Evolutionary conservation across 1,140 invertebrate species (phyloP).

Genomic region (Aphelenchoides avenae): DNA sequence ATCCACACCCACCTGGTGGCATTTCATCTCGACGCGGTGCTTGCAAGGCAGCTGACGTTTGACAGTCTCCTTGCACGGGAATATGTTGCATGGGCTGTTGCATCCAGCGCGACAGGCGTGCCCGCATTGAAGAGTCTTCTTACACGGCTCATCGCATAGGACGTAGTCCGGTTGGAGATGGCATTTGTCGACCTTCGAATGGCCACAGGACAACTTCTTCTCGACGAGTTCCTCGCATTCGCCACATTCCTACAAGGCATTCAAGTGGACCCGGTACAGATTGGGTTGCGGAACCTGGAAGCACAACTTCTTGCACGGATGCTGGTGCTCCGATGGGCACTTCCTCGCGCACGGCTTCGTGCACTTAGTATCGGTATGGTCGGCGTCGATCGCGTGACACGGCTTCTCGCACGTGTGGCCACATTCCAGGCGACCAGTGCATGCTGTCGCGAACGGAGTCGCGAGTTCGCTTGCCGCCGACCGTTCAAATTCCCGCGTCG

Average conservation of each 20-base stretch:
- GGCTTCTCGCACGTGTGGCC: constrained; percentile 25
- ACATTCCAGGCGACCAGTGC: constrained; percentile 25
- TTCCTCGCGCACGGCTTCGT: constrained; percentile 12
- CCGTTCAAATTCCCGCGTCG: too few species aligned
- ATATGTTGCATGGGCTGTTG: background rate
- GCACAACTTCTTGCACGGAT: constrained; percentile 35
- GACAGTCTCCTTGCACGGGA: constrained; percentile 22
- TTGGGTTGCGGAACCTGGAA: constrained; percentile 1
- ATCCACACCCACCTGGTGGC: too few species aligned
- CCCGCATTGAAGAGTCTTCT: constrained; percentile 15
- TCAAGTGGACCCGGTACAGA: background rate
- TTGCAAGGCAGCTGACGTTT: constrained; percentile 14
- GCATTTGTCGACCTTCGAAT: constrained; percentile 6
- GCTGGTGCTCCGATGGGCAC: constrained; percentile 9
- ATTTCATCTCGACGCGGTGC: constrained; percentile 20
- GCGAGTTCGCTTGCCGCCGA: too few species aligned
- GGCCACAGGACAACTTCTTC: constrained; percentile 21
- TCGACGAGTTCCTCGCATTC: constrained; percentile 14
- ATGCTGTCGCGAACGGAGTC: too few species aligned
- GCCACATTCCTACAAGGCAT: constrained; percentile 27
- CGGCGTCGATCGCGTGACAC: constrained; percentile 18
- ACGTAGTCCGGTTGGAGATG: constrained; percentile 13
- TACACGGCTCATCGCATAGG: constrained; percentile 1
- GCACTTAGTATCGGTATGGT: constrained; percentile 14
- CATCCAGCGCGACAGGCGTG: constrained; percentile 17